Base-by-base conservation (phyloP, 2,113 vertebrate species). In the Chinchilla lanigera region DNA sequence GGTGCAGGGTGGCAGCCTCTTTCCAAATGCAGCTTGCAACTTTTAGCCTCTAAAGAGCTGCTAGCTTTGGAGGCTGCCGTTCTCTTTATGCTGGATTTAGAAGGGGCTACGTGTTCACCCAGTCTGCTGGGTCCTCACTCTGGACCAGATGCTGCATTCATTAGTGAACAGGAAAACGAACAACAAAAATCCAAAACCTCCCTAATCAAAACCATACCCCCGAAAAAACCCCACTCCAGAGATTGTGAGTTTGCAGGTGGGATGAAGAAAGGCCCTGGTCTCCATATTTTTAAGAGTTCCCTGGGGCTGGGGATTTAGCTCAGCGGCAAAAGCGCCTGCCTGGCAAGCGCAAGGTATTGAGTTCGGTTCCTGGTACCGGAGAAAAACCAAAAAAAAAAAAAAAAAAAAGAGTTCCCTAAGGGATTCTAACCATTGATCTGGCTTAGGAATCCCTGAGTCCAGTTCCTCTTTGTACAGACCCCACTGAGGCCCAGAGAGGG, bases 281-380 rank as follows among this genome's bases (percentile, higher is more conserved):
- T 96, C 33, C 71, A 19, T n/a, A 41, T 17, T 92, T 75, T 63
- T 60, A 52, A 88, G 63, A 94, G 44, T 22, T 94, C 19, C 63
- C 52, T 24, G n/a, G n/a, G n/a, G n/a, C n/a, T n/a, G n/a, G n/a
- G n/a, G n/a, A n/a, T n/a, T n/a, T n/a, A n/a, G n/a, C n/a, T n/a
- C n/a, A n/a, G n/a, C n/a, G n/a, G n/a, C n/a, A n/a, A n/a, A n/a
- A n/a, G n/a, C n/a, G n/a, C n/a, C n/a, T n/a, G n/a, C n/a, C n/a
- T n/a, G n/a, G n/a, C n/a, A n/a, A n/a, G n/a, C n/a, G n/a, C n/a
- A n/a, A n/a, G n/a, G n/a, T n/a, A n/a, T n/a, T n/a, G n/a, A n/a
- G n/a, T n/a, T n/a, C n/a, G n/a, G n/a, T n/a, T n/a, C n/a, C n/a
- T n/a, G n/a, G n/a, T n/a, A n/a, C n/a, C n/a, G n/a, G n/a, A n/a